Base-by-base conservation (phyloP, 2,888 invertebrate genomes). In the Hirtodrosophila confusa region DNA sequence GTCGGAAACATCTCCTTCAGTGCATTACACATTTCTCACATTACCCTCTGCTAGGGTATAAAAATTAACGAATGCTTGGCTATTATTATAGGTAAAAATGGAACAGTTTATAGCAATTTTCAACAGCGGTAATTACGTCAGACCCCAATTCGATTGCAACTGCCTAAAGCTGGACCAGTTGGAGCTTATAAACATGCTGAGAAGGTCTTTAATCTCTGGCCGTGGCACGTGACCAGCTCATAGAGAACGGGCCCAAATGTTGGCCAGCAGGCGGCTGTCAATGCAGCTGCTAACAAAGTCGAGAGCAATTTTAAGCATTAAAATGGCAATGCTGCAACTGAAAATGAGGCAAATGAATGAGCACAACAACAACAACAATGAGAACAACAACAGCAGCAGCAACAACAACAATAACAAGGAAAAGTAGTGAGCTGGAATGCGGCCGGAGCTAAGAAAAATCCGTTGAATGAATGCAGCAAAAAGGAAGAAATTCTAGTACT, bases 331-430 rank as follows among this genome's bases (percentile, higher is more conserved):
- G 63, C 71, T 85, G 82, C 82, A 80, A 80, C 78, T 80, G 85
- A 77, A 85, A 79, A 85, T 80, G 82, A 79, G 86, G 56, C 78
- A 85, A 85, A 74, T 80, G 62, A 75, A 86, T 75, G 62, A 58
- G 86, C 68, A 69, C 63, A 57, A n/a, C 51, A 49, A 41, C 40
- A 57, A 36, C 69, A 53, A 31, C 68, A 44, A 27, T 3, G 3
- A 6, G 2, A 27, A 50, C 44, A 45, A 43, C 8, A 47, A 29
- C 45, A 17, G 45, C 37, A 57, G 33, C 69, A 53, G 27, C 68
- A 44, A 27, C 3, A 27, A 6, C 27, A 27, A 50, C 44, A 45
- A 43, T 8, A 47, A 35, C 45, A 17, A 48, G 51, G 29, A 31
- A 51, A 17, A 45, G 57, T 41, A 63, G 64, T 54, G 35, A 74